Conservation (phyloP, 2,888 invertebrate genomes). For the Rhabditophanes sp. region DNA sequence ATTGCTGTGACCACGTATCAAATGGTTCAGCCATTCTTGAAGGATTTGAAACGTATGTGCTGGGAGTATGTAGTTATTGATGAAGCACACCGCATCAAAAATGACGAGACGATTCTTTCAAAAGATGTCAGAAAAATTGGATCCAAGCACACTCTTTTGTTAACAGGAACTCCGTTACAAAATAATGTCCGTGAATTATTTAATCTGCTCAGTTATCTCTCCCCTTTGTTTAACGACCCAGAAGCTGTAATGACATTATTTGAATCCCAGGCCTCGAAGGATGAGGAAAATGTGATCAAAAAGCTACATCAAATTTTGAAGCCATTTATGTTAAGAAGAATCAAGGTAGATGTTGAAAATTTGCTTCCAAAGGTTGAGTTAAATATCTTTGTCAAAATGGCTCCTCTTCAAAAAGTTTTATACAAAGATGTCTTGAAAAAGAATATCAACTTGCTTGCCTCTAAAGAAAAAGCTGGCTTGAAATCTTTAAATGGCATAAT, state of each 20-base stretch:
- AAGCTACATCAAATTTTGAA: slow-evolving; percentile 67
- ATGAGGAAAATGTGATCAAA: slow-evolving; percentile 71
- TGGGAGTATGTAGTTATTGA: slow-evolving; percentile 99
- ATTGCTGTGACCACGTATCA: slow-evolving; percentile 95
- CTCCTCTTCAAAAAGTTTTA: slow-evolving; percentile 97
- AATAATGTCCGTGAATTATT: slow-evolving; percentile 92
- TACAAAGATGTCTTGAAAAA: too few relatives aligned
- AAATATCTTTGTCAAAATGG: slow-evolving; percentile 79
- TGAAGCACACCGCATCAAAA: slow-evolving; percentile 96
- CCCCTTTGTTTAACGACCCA: slow-evolving; percentile 91
- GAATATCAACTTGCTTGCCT: too few relatives aligned
- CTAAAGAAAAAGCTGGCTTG: too few relatives aligned
- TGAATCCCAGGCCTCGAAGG: slow-evolving; percentile 73
- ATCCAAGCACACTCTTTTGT: slow-evolving; percentile 75
- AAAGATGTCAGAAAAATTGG: slow-evolving; percentile 90
- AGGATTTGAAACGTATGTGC: slow-evolving; percentile 89
- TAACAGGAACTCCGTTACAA: slow-evolving; percentile 93
- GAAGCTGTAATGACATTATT: slow-evolving; percentile 99
- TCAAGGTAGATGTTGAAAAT: slow-evolving; percentile 95
- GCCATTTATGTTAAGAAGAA: slow-evolving; percentile 79
- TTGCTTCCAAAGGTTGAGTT: slow-evolving; percentile 91
- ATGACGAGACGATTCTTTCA: slow-evolving; percentile 92
- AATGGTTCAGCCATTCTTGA: slow-evolving; percentile 89
- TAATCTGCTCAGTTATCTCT: slow-evolving; percentile 84
- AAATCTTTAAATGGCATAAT: too few relatives aligned